Base-by-base conservation (phyloP, 2,888 invertebrate genomes). In the Heliconius sara region DNA sequence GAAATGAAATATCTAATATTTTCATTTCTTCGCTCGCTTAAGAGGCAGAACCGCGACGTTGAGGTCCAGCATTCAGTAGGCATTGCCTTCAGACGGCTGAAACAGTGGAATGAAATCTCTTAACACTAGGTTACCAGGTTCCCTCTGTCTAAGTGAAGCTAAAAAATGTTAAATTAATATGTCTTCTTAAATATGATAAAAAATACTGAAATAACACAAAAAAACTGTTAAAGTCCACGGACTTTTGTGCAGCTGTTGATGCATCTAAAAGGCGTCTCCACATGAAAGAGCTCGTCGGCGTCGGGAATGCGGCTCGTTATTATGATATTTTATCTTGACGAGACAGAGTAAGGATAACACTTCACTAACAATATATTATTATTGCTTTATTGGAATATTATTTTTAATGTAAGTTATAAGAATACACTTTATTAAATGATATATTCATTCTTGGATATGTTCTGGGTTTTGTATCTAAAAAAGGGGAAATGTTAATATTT, bases 211-310 rank as follows among this genome's bases (percentile, higher is more conserved):
- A 39, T n/a, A 22, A 34, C 6, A n/a, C n/a, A 34, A 68, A 70
- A 43, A 43, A 43, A 43, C n/a, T 77, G 19, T 43, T 39, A 68
- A 63, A 65, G 65, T 66, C 73, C 7, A 39, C 43, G 68, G 65
- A 78, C 68, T 66, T 5, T 74, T 16, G 52, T 78, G 71, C 73
- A 78, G 67, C 78, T 68, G 78, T 68, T 74, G 74, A 74, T 78
- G 78, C 60, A 60, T 68, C 19, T 78, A 78, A 78, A 78, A 78
- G 60, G 74, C 68, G 57, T 74, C 43, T 34, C 30, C 43, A 60
- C 67, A 68, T 78, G 74, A 78, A 78, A 68, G 66, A 74, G 74
- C 78, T 78, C 78, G 78, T 78, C 74, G 68, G 73, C 78, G 73
- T 57, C 22, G 27, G 74, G 74, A 78, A 78, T 78, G 78, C 47